These are phyloP conservation scores for Bathynomus jamesi DNA, from an alignment of 1,140 invertebrate species.

Conservation along the genomic window DNA sequence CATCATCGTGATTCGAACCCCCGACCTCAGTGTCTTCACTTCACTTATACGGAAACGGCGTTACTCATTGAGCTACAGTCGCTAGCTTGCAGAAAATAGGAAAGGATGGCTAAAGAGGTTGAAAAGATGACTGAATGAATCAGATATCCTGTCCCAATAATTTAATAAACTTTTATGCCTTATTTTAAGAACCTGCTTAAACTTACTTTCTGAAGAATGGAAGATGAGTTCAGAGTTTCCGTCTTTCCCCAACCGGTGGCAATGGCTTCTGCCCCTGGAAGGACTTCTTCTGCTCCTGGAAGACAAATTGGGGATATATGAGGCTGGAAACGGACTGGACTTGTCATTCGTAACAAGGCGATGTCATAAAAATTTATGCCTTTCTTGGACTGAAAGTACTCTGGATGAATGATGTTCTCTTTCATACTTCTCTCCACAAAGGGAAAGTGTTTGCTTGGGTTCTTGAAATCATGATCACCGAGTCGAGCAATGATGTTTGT, in stretches of 20 bases:
- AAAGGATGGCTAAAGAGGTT: no score
- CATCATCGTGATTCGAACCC: no score
- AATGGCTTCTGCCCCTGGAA: neutral
- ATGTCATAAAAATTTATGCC: neutral
- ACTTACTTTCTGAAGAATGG: neutral
- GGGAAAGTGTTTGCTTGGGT: neutral
- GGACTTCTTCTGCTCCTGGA: neutral
- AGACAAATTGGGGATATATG: neutral
- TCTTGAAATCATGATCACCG: neutral
- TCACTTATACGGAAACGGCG: no score
- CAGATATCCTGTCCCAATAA: no score
- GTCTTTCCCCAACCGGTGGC: neutral
- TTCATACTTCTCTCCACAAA: neutral
- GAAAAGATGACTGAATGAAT: no score
- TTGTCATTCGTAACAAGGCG: neutral
- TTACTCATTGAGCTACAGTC: no score
- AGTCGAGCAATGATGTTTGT: neutral
- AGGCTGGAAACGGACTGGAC: neutral
- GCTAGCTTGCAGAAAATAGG: no score
- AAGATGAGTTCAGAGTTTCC: neutral
- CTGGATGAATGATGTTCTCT: neutral
- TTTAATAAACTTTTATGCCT: no score
- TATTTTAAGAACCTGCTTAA: no score
- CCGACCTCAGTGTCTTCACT: no score
- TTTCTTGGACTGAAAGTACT: neutral